These are phyloP conservation scores for Pseudocheirus occidentalis DNA, from an alignment of 2,797 vertebrate genomes.

Conservation along the genomic window DNA sequence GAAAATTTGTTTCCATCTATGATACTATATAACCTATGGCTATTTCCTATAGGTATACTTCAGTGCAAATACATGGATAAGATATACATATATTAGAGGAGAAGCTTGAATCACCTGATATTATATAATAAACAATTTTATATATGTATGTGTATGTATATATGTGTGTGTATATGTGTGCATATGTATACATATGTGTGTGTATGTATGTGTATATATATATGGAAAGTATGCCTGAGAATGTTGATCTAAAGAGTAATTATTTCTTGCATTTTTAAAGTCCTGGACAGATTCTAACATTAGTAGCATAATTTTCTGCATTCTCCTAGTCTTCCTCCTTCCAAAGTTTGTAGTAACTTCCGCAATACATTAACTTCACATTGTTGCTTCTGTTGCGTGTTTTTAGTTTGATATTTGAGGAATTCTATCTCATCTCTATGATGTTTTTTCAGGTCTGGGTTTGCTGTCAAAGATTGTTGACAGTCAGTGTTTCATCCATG, in stretches of 20 bases:
- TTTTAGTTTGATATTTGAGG: neutral
- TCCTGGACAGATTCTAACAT: neutral
- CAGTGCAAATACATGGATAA: neutral
- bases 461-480: neutral
- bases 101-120: neutral
- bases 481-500: neutral
- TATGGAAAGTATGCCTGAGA: neutral
- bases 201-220: too few species aligned
- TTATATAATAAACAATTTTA: too few species aligned
- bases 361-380: neutral
- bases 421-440: neutral
- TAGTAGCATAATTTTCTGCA: neutral
- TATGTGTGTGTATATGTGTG: too few species aligned
- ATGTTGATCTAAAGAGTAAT: neutral
- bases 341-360: neutral
- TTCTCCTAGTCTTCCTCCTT: neutral
- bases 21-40: neutral
- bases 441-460: neutral
- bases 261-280: neutral
- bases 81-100: neutral
- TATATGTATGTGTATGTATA: too few species aligned
- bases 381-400: neutral
- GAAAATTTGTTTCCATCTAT: slow-evolving; percentile 24
- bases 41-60: slow-evolving; percentile 4
- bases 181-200: too few species aligned